These are phyloP conservation scores for Strongylocentrotus purpuratus DNA, from an alignment of 35 echinoderm and acorn worm genomes.

Conservation along the genomic window DNA sequence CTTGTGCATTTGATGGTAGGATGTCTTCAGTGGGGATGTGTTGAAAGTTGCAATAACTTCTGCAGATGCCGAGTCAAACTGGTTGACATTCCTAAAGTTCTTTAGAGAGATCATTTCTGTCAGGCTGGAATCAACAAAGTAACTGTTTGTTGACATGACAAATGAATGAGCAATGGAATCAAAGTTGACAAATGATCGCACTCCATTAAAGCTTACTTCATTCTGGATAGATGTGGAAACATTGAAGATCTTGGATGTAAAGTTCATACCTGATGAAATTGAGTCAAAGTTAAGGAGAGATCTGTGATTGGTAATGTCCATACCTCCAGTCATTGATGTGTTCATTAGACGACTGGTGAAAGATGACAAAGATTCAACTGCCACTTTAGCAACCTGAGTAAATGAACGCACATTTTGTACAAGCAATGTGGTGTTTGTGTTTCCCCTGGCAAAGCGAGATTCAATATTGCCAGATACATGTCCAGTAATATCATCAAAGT, in stretches of 20 bases:
- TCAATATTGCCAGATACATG: slow-evolving; percentile 51
- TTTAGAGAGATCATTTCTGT: not conserved
- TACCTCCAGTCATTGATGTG: not conserved
- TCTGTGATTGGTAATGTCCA: slow-evolving; percentile 7
- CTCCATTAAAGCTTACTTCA: slow-evolving; percentile 47
- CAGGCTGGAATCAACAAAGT: not conserved
- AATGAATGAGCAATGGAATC: slow-evolving; percentile 6
- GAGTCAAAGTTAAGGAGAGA: slow-evolving; percentile 49
- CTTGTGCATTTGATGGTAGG: slow-evolving; percentile 40
- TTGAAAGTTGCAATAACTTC: slow-evolving; percentile 26
- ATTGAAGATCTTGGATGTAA: slow-evolving; percentile 11
- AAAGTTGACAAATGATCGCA: slow-evolving; percentile 55
- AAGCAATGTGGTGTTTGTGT: not conserved
- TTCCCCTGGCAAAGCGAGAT: slow-evolving; percentile 19
- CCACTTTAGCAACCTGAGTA: not conserved
- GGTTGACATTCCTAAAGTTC: not conserved
- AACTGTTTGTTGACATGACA: not conserved
- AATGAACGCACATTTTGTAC: slow-evolving; percentile 10
- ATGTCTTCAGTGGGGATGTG: not conserved
- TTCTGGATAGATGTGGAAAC: slow-evolving; percentile 11
- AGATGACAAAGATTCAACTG: not conserved
- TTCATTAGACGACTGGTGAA: slow-evolving; percentile 36
- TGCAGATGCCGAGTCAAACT: slow-evolving; percentile 24
- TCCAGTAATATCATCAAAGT: slow-evolving; percentile 49
- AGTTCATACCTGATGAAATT: slow-evolving; percentile 13